phyloP scores from a whole-genome alignment of 2,888 invertebrate species.

The Stratiomys singularior region DNA sequence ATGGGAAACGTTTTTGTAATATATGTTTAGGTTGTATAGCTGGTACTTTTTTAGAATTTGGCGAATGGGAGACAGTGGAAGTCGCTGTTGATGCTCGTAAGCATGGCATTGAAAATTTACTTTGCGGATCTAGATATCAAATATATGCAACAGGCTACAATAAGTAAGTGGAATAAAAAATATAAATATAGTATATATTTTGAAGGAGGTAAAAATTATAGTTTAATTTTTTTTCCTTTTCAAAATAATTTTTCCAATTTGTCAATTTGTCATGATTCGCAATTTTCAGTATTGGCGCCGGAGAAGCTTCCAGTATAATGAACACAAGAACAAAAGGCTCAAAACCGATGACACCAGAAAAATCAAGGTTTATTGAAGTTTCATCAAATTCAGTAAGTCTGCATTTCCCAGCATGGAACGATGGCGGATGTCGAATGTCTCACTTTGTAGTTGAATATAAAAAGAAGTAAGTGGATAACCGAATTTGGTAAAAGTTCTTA shows the following conservation, averaged over 20 bases:
- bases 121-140: slow-evolving; percentile 94
- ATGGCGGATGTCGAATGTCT: slow-evolving; percentile 94
- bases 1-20: background rate
- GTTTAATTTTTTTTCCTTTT: no score
- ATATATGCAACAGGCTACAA: slow-evolving; percentile 94
- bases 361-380: slow-evolving; percentile 89
- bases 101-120: slow-evolving; percentile 85
- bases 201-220: no score
- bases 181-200: no score
- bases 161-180: slow-evolving; percentile 69
- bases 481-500: background rate
- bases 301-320: slow-evolving; percentile 88
- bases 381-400: slow-evolving; percentile 93
- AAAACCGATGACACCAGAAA: slow-evolving; percentile 92
- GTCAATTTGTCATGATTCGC: background rate
- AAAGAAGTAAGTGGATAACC: slow-evolving; percentile 75
- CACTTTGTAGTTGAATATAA: slow-evolving; percentile 96
- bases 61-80: slow-evolving; percentile 91
- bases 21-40: no score
- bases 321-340: slow-evolving; percentile 92
- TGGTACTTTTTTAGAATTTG: slow-evolving; percentile 73
- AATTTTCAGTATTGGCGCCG: slow-evolving; percentile 82
- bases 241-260: no score
- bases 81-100: slow-evolving; percentile 81
- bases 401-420: slow-evolving; percentile 92